phyloP scores from a whole-genome alignment of 23 tunicate species.

The Trididemnum clinides region DNA sequence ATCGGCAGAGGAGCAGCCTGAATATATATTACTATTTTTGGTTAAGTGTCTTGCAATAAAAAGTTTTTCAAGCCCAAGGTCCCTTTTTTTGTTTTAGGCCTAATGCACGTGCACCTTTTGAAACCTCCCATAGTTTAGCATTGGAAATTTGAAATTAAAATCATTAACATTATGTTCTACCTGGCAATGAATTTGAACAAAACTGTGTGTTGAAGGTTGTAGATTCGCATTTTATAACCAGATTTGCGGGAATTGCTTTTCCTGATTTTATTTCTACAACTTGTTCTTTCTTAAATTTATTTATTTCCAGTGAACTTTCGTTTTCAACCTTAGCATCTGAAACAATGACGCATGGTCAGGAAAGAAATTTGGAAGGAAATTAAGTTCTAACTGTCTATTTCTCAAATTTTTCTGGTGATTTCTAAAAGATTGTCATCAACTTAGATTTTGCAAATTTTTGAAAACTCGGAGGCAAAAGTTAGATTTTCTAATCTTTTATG shows the following conservation, averaged over 20 bases:
- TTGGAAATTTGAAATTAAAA: too few species aligned
- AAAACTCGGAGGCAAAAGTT: too few species aligned
- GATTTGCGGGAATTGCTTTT: constrained; percentile 56
- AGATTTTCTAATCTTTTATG: too few species aligned
- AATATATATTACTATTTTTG: neutral
- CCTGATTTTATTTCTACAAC: constrained; percentile 56
- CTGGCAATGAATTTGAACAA: neutral
- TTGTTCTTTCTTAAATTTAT: constrained; percentile 59
- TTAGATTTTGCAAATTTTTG: too few species aligned
- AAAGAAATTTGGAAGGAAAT: too few species aligned
- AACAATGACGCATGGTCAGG: too few species aligned
- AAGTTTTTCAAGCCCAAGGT: neutral
- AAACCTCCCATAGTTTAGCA: too few species aligned
- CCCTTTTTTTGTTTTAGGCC: neutral
- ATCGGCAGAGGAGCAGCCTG: neutral
- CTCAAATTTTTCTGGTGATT: too few species aligned
- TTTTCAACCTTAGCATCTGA: constrained; percentile 53
- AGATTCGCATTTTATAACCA: constrained; percentile 54
- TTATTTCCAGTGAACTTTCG: constrained; percentile 27
- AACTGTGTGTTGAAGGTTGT: neutral
- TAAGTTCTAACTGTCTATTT: too few species aligned
- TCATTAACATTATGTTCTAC: too few species aligned
- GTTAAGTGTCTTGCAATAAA: neutral
- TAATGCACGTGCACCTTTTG: neutral
- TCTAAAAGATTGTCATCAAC: too few species aligned